Evolutionary conservation across 2,888 invertebrate species (phyloP).

Genomic region (Serripes groenlandicus): DNA sequence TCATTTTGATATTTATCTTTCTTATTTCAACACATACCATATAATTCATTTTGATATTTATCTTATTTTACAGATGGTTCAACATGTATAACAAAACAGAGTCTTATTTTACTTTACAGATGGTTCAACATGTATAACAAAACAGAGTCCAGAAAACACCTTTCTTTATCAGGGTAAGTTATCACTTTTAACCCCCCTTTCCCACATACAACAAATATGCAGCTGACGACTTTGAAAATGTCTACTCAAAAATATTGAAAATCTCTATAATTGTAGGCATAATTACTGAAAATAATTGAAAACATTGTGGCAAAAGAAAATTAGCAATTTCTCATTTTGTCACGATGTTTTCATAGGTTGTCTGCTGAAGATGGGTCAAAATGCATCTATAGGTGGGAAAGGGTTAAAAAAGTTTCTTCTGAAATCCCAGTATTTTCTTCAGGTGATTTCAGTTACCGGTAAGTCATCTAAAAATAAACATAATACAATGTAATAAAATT

Average conservation of each 20-base stretch:
- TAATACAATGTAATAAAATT: too few relatives aligned
- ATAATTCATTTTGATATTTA: too few relatives aligned
- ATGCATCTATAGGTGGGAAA: not conserved
- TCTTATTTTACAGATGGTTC: constrained; percentile 79
- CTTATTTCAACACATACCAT: too few relatives aligned
- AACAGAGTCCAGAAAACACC: constrained; percentile 71
- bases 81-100: constrained; percentile 72
- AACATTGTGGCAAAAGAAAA: not conserved
- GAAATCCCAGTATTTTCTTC: too few relatives aligned
- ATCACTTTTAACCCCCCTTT: not conserved
- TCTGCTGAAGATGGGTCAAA: not conserved
- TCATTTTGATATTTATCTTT: too few relatives aligned
- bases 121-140: constrained; percentile 78
- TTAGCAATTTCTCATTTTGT: not conserved
- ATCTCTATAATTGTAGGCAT: too few relatives aligned
- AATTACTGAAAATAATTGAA: not conserved
- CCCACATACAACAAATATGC: not conserved
- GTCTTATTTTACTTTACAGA: constrained; percentile 70
- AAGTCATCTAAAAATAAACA: too few relatives aligned
- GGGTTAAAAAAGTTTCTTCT: too few relatives aligned
- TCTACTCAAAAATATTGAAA: too few relatives aligned
- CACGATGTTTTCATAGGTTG: not conserved
- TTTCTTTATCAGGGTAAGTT: constrained; percentile 76
- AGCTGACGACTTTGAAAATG: not conserved
- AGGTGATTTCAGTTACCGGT: too few relatives aligned